Evolutionary conservation across 2,797 vertebrate species (phyloP), one percentile per base, ranked within the genome.

Genomic region (Tarsius wallacei): DNA sequence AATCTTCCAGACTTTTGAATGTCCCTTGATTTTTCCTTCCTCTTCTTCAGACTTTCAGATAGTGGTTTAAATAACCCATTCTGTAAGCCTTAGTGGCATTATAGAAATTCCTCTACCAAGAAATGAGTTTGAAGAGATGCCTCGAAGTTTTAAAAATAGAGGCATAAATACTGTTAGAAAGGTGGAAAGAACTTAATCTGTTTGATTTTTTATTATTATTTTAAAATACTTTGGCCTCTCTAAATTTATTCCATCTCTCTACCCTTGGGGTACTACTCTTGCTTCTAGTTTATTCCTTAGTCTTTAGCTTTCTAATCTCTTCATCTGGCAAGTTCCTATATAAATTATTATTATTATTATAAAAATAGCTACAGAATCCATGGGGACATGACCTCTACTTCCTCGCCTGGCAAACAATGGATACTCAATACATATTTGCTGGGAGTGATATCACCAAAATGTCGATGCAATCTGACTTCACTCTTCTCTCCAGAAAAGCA

Each of bases 101-200:
- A 73, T 26, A 59, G 47, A 84, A 28, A 87, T 68, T 88, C 57
- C 82, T 31, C 47, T 83, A 76, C 74, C 36, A 74, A 61, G 63
- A 63, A 90, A 64, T 83, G 64, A 61, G 17, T 87, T 87, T 64
- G 49, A 61, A 71, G 64, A 51, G 26, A n/a, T 53, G 51, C 73
- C 51, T 53, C 76, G 57, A 84, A 59, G 51, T 73, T 93, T 95
- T 80, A 33, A 59, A 90, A 77, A 57, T 2, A 90, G 61, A 68
- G 51, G 1, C 26, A 59, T 28, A 63, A 61, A 28, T 90, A 26
- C 53, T 68, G 22, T 78, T 93, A 74, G 42, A n/a, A 87, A 84
- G 42, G 57, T 66, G 26, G 57, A 86, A n/a, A 42, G 80, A 81
- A 19, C 47, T 71, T 76, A 74, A 51, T 61, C 64, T 66, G 55